Conservation (phyloP, 2,113 vertebrate species). For the Sceloporus undulatus region DNA sequence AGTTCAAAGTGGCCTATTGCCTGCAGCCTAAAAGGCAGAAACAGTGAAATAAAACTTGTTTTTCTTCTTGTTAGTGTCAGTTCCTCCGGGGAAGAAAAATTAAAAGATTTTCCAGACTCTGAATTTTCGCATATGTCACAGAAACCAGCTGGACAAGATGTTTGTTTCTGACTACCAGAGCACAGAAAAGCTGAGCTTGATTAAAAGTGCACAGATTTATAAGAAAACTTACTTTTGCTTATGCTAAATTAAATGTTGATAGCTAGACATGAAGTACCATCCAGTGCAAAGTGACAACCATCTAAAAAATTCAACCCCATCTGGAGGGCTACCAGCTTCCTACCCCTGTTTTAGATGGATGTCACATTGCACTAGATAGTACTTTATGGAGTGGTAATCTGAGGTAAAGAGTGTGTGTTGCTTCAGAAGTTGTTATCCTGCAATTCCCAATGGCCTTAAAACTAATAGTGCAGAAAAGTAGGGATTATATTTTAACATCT, state of each 20-base stretch:
- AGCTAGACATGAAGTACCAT: slow-evolving; percentile 13
- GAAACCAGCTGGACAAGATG: slow-evolving; percentile 36
- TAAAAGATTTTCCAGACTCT: slow-evolving; percentile 22
- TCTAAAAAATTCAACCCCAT: neutral
- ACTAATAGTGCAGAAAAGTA: no score
- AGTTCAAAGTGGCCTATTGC: slow-evolving; percentile 8
- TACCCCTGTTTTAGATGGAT: no score
- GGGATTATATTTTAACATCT: no score
- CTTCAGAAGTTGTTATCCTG: no score
- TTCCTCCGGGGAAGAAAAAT: slow-evolving; percentile 24
- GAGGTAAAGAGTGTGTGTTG: no score
- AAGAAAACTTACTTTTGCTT: slow-evolving; percentile 35
- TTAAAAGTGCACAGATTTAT: slow-evolving; percentile 47
- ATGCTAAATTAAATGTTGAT: slow-evolving; percentile 1
- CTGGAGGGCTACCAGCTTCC: no score
- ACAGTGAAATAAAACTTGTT: slow-evolving; percentile 12
- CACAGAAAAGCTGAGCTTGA: slow-evolving; percentile 27
- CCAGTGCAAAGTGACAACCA: slow-evolving; percentile 11
- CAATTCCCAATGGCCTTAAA: no score
- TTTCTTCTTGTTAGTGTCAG: neutral
- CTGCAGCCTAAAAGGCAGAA: neutral
- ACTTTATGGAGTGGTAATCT: no score
- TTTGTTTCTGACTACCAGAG: slow-evolving; percentile 51
- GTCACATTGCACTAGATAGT: no score
- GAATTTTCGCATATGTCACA: neutral